Evolutionary conservation across 1,140 invertebrate genomes (phyloP).

Genomic region (Ceratina australensis): DNA sequence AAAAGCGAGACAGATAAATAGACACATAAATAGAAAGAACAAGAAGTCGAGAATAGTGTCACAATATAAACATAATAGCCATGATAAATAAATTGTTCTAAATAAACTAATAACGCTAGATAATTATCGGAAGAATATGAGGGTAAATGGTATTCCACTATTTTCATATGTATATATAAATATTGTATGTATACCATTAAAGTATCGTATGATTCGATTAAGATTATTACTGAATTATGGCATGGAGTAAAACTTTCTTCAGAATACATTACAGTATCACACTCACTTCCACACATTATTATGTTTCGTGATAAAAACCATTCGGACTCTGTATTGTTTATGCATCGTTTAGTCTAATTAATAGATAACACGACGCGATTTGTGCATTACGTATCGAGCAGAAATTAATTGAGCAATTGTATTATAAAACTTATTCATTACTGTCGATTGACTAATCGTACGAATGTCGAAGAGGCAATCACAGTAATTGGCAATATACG

Average conservation of each 20-base stretch:
- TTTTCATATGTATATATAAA: neutral
- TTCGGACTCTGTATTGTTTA: slow-evolving; percentile 1
- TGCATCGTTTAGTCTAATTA: slow-evolving; percentile 10
- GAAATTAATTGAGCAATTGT: slow-evolving; percentile 30
- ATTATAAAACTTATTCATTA: slow-evolving; percentile 22
- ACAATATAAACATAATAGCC: slow-evolving; percentile 8
- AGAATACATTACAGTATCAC: slow-evolving; percentile 7
- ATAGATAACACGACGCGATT: slow-evolving; percentile 7
- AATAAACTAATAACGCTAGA: slow-evolving; percentile 6
- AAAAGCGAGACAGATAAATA: neutral
- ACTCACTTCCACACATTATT: slow-evolving; percentile 20
- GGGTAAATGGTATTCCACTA: slow-evolving; percentile 9
- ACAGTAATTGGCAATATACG: slow-evolving; percentile 42
- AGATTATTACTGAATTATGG: slow-evolving; percentile 12
- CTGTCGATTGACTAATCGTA: slow-evolving; percentile 29
- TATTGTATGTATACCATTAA: neutral
- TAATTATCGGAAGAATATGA: slow-evolving; percentile 13
- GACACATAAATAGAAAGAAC: neutral
- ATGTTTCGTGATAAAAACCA: slow-evolving; percentile 4
- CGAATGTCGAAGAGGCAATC: slow-evolving; percentile 23
- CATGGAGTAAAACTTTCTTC: slow-evolving; percentile 32
- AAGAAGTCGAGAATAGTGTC: neutral
- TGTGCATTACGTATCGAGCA: slow-evolving; percentile 11
- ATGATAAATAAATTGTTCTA: slow-evolving; percentile 12
- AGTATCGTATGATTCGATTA: slow-evolving; percentile 3